Conservation (phyloP, 2,888 invertebrate genomes). For the Amaurobius ferox region DNA sequence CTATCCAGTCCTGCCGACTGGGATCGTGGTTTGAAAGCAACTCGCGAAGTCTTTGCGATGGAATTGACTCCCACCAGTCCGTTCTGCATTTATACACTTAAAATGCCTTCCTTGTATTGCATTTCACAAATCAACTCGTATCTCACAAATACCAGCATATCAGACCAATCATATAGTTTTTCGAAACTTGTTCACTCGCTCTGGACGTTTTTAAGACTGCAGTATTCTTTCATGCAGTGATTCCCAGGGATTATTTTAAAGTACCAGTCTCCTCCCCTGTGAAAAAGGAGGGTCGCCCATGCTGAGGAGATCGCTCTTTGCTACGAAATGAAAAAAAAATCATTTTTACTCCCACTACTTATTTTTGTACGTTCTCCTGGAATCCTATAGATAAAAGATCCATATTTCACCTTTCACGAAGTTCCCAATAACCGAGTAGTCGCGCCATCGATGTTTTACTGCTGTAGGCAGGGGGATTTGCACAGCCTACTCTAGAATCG, state of each 20-base stretch:
- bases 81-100: conserved; percentile 2
- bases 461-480: conserved; percentile 25
- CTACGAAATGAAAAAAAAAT: conserved; percentile 59
- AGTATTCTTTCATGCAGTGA: background rate
- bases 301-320: conserved; percentile 18
- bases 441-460: conserved; percentile 66
- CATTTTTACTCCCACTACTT: conserved; percentile 68
- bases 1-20: too few relatives aligned
- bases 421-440: conserved; percentile 55
- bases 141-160: background rate
- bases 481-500: conserved; percentile 12
- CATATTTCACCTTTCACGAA: conserved; percentile 1
- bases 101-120: background rate
- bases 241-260: too few relatives aligned
- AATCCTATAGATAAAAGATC: conserved; percentile 35
- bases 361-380: conserved; percentile 64
- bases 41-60: too few relatives aligned
- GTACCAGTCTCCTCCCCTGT: too few relatives aligned
- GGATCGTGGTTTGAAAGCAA: too few relatives aligned
- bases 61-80: background rate
- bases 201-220: background rate
- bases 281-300: too few relatives aligned
- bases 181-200: background rate
- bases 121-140: background rate
- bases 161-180: background rate